Evolutionary conservation across 1,140 invertebrate species (phyloP).

Genomic region (Drosophila repleta): DNA sequence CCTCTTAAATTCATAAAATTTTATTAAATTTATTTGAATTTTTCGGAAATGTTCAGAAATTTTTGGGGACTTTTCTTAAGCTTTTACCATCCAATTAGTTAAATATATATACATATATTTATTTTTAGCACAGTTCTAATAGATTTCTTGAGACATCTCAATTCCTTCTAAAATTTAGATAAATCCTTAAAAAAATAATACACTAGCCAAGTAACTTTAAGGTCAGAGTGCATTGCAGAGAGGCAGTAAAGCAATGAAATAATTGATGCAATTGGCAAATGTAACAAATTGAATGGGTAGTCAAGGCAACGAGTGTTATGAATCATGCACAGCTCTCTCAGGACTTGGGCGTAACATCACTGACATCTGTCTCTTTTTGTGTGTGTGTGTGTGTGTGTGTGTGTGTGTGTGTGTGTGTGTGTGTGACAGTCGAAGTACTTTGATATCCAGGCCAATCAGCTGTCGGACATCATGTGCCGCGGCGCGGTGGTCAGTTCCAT

Average conservation of each 20-base stretch:
- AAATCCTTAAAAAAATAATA: too few species aligned
- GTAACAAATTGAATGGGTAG: slow-evolving; percentile 5
- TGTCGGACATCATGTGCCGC: slow-evolving; percentile 83
- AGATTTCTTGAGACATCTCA: too few species aligned
- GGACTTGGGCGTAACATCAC: slow-evolving; percentile 24
- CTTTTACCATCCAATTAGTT: background rate
- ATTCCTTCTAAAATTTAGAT: too few species aligned
- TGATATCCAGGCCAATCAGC: slow-evolving; percentile 83
- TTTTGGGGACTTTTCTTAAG: background rate
- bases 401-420: background rate
- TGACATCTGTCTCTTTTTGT: slow-evolving; percentile 20
- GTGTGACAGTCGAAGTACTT: slow-evolving; percentile 80
- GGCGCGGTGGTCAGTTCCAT: slow-evolving; percentile 83
- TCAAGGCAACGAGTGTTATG: slow-evolving; percentile 20
- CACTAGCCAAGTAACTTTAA: too few species aligned
- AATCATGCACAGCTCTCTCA: slow-evolving; percentile 45
- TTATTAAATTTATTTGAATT: too few species aligned
- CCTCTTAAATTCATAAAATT: too few species aligned
- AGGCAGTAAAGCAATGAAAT: background rate
- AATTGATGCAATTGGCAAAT: background rate
- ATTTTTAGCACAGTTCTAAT: too few species aligned
- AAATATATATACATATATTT: too few species aligned
- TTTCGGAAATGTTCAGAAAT: too few species aligned
- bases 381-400: background rate
- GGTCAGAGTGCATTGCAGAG: background rate